These are phyloP conservation scores for Meloidogyne floridensis DNA, from an alignment of 1,140 invertebrate genomes.

Conservation along the genomic window DNA sequence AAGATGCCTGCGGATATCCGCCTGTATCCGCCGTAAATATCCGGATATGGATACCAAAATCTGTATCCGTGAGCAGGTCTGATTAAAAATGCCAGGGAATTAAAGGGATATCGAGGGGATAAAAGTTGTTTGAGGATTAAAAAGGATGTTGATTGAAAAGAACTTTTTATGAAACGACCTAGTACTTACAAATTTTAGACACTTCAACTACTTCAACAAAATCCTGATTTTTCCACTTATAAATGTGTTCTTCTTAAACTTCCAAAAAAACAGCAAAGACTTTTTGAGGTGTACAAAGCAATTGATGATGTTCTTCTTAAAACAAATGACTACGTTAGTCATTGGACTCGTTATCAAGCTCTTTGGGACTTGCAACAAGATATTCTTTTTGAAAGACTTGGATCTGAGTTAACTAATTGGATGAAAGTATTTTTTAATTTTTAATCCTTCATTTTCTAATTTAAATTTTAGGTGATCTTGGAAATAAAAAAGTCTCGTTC, in stretches of 20 bases:
- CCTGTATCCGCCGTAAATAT: too few species aligned
- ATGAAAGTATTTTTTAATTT: slow-evolving; percentile 76
- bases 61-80: too few species aligned
- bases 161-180: too few species aligned
- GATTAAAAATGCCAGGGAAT: too few species aligned
- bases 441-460: neutral
- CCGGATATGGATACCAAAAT: too few species aligned
- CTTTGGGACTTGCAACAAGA: slow-evolving; percentile 98
- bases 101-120: too few species aligned
- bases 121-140: too few species aligned
- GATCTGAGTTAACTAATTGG: slow-evolving; percentile 88
- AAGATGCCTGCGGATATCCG: too few species aligned
- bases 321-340: slow-evolving; percentile 89
- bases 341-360: slow-evolving; percentile 93
- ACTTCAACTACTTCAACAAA: slow-evolving; percentile 6
- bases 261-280: slow-evolving; percentile 75
- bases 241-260: slow-evolving; percentile 87
- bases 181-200: slow-evolving; percentile 15
- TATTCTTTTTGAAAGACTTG: slow-evolving; percentile 85
- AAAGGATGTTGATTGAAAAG: too few species aligned
- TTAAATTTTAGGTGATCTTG: slow-evolving; percentile 72
- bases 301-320: slow-evolving; percentile 78
- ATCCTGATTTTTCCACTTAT: slow-evolving; percentile 69
- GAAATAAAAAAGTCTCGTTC: slow-evolving; percentile 94
- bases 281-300: slow-evolving; percentile 85